Conservation (phyloP, 2,888 invertebrate species). For the Cerceris rybyensis region DNA sequence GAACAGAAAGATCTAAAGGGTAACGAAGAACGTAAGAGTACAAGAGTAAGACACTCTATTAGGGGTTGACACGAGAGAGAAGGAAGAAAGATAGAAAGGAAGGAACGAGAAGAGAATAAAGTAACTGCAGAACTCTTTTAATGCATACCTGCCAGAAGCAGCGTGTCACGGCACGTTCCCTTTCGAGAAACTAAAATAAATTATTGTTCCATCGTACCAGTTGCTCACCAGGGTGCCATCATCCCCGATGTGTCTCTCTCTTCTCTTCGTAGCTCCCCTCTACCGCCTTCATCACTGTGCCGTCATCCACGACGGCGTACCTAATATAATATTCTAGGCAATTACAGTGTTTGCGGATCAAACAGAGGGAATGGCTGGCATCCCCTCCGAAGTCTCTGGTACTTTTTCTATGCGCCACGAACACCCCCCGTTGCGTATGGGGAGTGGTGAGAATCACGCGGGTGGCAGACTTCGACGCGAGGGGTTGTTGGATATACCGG, state of each 20-base stretch:
- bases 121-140: constrained; percentile 13
- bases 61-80: neutral
- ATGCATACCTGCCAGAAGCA: constrained; percentile 61
- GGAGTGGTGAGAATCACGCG: constrained; percentile 71
- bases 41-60: neutral
- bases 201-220: constrained; percentile 66
- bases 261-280: constrained; percentile 37
- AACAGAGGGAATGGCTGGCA: constrained; percentile 77
- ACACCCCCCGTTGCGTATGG: constrained; percentile 16
- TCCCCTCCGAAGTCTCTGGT: constrained; percentile 38
- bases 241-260: constrained; percentile 54
- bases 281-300: constrained; percentile 30
- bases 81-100: neutral
- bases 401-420: neutral
- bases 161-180: constrained; percentile 39
- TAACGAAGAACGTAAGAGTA: neutral
- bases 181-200: constrained; percentile 63
- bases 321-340: constrained; percentile 82
- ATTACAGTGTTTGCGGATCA: constrained; percentile 82
- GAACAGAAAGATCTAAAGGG: neutral
- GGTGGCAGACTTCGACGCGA: constrained; percentile 59
- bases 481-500: constrained; percentile 22
- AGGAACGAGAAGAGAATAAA: neutral
- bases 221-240: constrained; percentile 48
- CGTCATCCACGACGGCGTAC: constrained; percentile 68